Base-by-base conservation (phyloP, 2,888 invertebrate genomes). In the Ganaspis brasiliensis region DNA sequence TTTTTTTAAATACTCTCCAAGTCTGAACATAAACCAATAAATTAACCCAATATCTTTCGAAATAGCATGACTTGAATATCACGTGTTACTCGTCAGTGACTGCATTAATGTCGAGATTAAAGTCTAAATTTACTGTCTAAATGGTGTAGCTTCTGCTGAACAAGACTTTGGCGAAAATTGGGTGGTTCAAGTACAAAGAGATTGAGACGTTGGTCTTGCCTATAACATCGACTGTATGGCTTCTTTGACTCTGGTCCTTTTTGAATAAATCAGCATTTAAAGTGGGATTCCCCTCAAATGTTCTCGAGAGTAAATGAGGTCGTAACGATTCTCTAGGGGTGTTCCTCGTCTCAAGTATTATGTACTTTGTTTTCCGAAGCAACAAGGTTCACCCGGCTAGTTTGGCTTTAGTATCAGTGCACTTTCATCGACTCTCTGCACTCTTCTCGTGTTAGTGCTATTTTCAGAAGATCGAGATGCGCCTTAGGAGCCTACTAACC, bases 391-490 rank as follows among this genome's bases (percentile, higher is more conserved):
- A 40, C 21, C 55, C 21, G 19, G 52, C 40, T 57, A 73, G 35
- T 73, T 73, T 37, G 40, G 40, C 45, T 63, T 59, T 16, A 74
- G 74, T 63, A 67, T 24, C 35, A n/a, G 74, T 78, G 78, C 83
- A 81, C 79, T 80, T 79, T 75, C 80, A 82, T 82, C 81, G 78
- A 76, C 73, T 76, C 76, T 45, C 71, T 19, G 55, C 19, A 52
- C 49, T 73, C 76, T 61, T 71, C 72, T 73, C 76, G 71, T 70
- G 63, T 79, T 78, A 45, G 16, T 63, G 81, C 81, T 86, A 86
- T 86, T 85, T 85, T 83, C 83, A 78, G 86, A 78, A 59, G 74
- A 73, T 52, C 56, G 63, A 72, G 49, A 21, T 82, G 74, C 80
- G 78, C 80, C 84, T 80, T 67, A 67, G 4, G n/a, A 49, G 37